Base-by-base conservation (phyloP, 2,888 invertebrate species). In the Thereva nobilitata region DNA sequence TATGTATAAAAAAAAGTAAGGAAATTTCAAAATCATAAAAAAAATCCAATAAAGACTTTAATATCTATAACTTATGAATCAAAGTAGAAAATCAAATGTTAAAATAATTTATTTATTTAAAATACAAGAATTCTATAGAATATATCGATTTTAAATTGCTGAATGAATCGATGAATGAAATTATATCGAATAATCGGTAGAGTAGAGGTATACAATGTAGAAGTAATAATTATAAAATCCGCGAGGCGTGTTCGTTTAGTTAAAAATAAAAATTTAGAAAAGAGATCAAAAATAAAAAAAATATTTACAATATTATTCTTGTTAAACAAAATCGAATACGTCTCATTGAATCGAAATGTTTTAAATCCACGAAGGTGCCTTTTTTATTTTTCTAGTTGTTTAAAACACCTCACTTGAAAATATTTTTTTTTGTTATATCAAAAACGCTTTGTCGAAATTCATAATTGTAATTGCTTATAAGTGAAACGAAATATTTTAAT, bases 301-400 rank as follows among this genome's bases (percentile, higher is more conserved):
- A n/a, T n/a, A 47, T 9, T 47, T 5, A 47, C 34, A 41, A 41
- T n/a, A n/a, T 7, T 42, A 42, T 55, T 12, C 41, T 37, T 23
- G 41, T 4, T 38, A 55, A 55, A 55, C 41, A 4, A 49, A 10
- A 49, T 12, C 49, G 12, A 53, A 53, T 38, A 9, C 53, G 38
- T 53, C 4, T 38, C n/a, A 35, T 50, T 34, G 38, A 53, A 53
- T n/a, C 5, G 8, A 37, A 6, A 52, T 9, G 4, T 8, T 8
- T 38, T 53, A 38, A 38, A 41, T 61, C 40, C 38, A 61, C 23
- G 40, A 50, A 61, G 50, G 50, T 50, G 50, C 49, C n/a, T 61
- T 50, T 23, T 61, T 61, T 49, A 41, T 50, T 61, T 50, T 34
- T 50, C 35, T 61, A 1, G 9, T 41, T 61, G 40, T 50, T n/a